phyloP scores from a whole-genome alignment of 2,888 invertebrate species.

The Chrysolina americana region DNA sequence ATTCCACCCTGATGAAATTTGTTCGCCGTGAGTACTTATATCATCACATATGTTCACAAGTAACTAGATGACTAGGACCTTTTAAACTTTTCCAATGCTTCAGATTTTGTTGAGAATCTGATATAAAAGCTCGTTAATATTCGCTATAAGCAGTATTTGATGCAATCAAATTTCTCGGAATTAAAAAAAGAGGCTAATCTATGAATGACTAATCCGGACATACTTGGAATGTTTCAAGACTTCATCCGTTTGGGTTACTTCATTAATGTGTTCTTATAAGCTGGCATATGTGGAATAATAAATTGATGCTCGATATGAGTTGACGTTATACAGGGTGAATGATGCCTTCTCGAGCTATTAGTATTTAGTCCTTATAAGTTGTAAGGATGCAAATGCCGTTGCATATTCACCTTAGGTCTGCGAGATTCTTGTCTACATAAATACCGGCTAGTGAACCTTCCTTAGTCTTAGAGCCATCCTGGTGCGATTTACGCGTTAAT shows the following conservation, averaged over 20 bases:
- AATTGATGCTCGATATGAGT: not conserved
- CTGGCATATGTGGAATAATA: conserved; percentile 20
- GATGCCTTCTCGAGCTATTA: too few species aligned
- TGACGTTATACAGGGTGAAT: not conserved
- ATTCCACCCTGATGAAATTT: too few species aligned
- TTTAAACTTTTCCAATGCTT: not conserved
- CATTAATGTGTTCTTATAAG: conserved; percentile 12
- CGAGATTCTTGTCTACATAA: too few species aligned
- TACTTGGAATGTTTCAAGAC: conserved; percentile 42
- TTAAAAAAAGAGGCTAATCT: conserved; percentile 32
- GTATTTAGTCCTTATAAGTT: too few species aligned
- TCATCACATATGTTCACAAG: too few species aligned
- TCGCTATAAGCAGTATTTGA: conserved; percentile 28
- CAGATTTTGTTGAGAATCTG: conserved; percentile 5
- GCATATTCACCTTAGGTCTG: too few species aligned
- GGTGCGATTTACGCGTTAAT: too few species aligned
- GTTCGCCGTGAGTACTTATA: too few species aligned
- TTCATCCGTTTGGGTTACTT: conserved; percentile 20
- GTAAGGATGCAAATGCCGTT: too few species aligned
- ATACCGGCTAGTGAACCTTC: too few species aligned
- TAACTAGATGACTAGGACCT: too few species aligned
- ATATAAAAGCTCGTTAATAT: conserved; percentile 5
- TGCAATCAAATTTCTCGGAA: conserved; percentile 49
- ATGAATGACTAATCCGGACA: conserved; percentile 48
- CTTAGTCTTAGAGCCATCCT: too few species aligned